A percentile compares a stretch with the other conserved stretches of the same genome.
Evolutionary conservation across 2,888 invertebrate genomes (phyloP).

Genomic region (Clepsis dumicolana): DNA sequence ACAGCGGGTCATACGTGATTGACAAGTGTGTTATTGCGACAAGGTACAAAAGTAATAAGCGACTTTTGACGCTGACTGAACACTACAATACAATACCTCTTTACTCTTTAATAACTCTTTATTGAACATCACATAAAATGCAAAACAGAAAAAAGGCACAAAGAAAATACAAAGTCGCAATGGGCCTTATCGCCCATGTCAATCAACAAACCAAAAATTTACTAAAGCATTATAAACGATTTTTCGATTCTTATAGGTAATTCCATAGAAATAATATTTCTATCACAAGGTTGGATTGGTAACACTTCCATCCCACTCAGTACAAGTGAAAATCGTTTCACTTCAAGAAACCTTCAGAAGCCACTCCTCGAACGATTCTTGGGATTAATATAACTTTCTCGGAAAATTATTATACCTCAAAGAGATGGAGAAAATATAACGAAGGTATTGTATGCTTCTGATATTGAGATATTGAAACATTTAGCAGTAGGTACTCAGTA

Average conservation of each 20-base stretch:
- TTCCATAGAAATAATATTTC: constrained; percentile 36
- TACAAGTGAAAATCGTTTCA: constrained; percentile 30
- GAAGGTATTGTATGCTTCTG: neutral
- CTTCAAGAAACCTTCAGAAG: constrained; percentile 12
- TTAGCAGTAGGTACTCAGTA: neutral
- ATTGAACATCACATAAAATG: too few species aligned
- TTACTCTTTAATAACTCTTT: too few species aligned
- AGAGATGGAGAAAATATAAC: neutral
- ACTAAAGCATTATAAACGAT: too few species aligned
- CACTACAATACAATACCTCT: too few species aligned
- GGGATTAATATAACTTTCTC: constrained; percentile 22
- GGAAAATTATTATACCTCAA: constrained; percentile 1
- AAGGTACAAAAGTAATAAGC: too few species aligned
- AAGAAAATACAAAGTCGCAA: too few species aligned
- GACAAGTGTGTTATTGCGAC: too few species aligned
- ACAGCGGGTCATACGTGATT: too few species aligned
- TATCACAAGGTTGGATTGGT: constrained; percentile 2
- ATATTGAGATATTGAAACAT: neutral
- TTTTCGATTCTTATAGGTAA: constrained; percentile 47
- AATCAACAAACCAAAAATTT: too few species aligned
- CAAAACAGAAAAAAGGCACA: too few species aligned
- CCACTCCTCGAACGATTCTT: constrained; percentile 1
- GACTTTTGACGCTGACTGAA: too few species aligned
- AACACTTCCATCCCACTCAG: constrained; percentile 1
- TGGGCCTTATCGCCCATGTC: too few species aligned